Evolutionary conservation across 1,140 invertebrate species (phyloP), one percentile per base, ranked within the genome.

Genomic region (Parapsyche elsis): DNA sequence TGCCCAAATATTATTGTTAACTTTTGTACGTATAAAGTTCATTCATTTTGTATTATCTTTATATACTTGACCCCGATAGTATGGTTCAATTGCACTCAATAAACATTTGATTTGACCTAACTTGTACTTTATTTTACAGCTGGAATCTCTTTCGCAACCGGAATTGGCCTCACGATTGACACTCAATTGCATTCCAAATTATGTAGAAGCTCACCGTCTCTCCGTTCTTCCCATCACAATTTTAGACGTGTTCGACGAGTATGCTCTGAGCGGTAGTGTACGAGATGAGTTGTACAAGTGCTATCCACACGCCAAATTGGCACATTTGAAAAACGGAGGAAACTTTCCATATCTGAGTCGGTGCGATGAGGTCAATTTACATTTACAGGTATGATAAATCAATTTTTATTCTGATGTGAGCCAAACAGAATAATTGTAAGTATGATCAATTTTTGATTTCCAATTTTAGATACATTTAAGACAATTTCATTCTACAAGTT

Each of bases 271-370:
- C 76, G 91, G 91, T 80, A 86, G 91, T 59, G 95, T 94, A 0
- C 87, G 94, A 80, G 95, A 97, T 85, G 94, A 96, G 84, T 88
- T 97, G 81, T 96, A 95, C 85, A 96, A 96, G 87, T 94, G 94
- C 85, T 97, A 97, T 88, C 96, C 96, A 0, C 91, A 94, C 85
- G 95, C 96, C 0, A 96, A 96, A 89, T 84, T 96, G 80, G 96
- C 95, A 2, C 95, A 97, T 88, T 88, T 97, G 14, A 97, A 98
- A 86, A 93, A 90, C 84, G 96, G 96, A 7, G 96, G 96, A 4
- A 97, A 97, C 88, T 98, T 97, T 88, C 96, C 96, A 2, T 98
- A 97, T 85, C 89, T 98, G 59, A 96, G 96, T 87, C 91, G 95
- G 86, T 93, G 93, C 86, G 94, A 94, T 84, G 96, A 98, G 91